A percentile compares a stretch with the other conserved stretches of the same genome.
phyloP scores from a whole-genome alignment of 2,113 vertebrate genomes.

The Echinops telfairi region DNA sequence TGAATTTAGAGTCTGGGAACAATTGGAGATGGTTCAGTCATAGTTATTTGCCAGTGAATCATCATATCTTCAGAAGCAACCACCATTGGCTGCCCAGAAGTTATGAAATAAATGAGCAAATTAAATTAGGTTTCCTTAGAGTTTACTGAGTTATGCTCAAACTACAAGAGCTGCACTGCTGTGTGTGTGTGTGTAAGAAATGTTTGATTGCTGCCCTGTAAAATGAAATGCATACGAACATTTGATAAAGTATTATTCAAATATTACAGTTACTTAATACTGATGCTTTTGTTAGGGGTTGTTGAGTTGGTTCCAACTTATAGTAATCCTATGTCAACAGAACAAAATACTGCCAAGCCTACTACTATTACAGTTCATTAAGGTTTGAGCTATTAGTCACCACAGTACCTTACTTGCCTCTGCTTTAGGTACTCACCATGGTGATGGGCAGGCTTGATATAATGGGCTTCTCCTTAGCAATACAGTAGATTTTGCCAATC shows the following conservation, averaged over 20 bases:
- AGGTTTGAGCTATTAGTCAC: not conserved
- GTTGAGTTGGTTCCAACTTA: no score
- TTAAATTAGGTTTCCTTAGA: not conserved
- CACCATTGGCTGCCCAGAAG: not conserved
- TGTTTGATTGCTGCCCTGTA: not conserved
- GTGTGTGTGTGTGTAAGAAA: not conserved
- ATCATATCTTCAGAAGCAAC: not conserved
- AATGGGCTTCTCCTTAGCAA: not conserved
- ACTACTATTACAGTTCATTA: not conserved
- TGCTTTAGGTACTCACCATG: not conserved
- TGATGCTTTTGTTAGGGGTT: no score
- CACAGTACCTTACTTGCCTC: not conserved
- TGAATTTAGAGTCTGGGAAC: not conserved
- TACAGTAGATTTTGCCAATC: not conserved
- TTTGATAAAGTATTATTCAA: not conserved
- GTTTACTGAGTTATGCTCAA: not conserved
- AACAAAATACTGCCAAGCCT: no score
- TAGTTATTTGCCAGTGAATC: not conserved
- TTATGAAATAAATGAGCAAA: not conserved
- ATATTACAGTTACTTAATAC: not conserved
- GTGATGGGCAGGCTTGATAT: not conserved
- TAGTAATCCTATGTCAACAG: no score
- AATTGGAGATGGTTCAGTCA: not conserved
- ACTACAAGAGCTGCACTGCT: not conserved
- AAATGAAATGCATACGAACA: not conserved